Base-by-base conservation (phyloP, 2,888 invertebrate species). In the Patella caerulea region DNA sequence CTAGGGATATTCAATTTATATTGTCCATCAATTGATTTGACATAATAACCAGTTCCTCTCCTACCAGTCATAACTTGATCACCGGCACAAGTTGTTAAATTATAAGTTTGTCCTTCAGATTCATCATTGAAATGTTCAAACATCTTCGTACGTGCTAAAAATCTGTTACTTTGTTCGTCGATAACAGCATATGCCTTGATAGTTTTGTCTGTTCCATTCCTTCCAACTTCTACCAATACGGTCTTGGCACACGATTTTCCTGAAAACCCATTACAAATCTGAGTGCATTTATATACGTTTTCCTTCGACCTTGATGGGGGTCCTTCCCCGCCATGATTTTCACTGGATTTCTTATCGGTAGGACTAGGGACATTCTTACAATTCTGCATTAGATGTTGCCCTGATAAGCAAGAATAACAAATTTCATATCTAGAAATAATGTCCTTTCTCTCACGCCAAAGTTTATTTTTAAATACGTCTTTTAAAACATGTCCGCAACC, bases 121-220 rank as follows among this genome's bases (percentile, higher is more conserved):
- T 53, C 11, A 17, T 77, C 72, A 3, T 59, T 52, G 2, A 82
- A 72, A 7, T 4, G 24, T n/a, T 78, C 79, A 19, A 79, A 79
- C 0, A 82, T 65, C 19, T 73, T 34, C 2, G 77, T 19, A 2
- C 19, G 70, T 14, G 71, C 80, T 24, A 79, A 77, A 15, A 79
- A 69, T 11, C 29, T n/a, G 52, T 79, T 79, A 69, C 78, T 82
- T 65, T 81, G 82, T 24, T 82, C 78, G n/a, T 82, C 80, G 17
- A 76, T 19, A 2, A 82, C 71, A 4, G 74, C 79, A 72, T 82
- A 82, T 9, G 76, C 52, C 29, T 71, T 24, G 3, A 74, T 45
- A 12, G 34, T 17, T 14, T 75, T 77, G 12, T 74, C 59, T 9
- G 70, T 77, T 11, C 24, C 9, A 14, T 53, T 71, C 17, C 59